phyloP scores from a whole-genome alignment of 2,797 vertebrate genomes.

The Scyliorhinus canicula region DNA sequence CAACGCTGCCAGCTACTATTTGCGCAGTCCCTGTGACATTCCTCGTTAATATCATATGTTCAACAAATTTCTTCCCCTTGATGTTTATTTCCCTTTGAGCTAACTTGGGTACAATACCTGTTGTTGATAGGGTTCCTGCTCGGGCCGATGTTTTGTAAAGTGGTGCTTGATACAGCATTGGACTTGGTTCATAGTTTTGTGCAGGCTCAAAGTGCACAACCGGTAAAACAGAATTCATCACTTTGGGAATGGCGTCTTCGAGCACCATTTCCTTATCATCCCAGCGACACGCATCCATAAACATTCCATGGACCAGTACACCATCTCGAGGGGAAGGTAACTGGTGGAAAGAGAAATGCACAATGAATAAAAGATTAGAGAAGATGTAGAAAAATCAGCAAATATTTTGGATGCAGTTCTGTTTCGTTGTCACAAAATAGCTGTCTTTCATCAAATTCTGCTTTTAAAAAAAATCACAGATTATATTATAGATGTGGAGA shows the following conservation, averaged over 20 bases:
- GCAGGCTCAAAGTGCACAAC: conserved; percentile 77
- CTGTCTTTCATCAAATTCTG: neutral
- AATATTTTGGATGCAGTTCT: neutral
- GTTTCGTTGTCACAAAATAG: neutral
- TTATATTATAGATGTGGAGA: neutral
- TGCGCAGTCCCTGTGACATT: neutral
- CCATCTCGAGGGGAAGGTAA: conserved; percentile 62
- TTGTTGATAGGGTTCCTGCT: conserved; percentile 69
- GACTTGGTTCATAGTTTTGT: conserved; percentile 61
- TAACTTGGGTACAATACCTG: conserved; percentile 50
- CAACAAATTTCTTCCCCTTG: neutral
- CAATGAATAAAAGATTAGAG: neutral
- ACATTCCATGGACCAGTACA: conserved; percentile 69
- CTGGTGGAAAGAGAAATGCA: conserved; percentile 47
- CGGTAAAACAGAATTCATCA: conserved; percentile 66
- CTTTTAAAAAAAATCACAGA: no score
- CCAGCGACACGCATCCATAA: conserved; percentile 71
- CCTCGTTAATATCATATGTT: neutral
- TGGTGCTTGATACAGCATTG: conserved; percentile 60
- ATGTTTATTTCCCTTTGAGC: neutral
- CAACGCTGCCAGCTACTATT: neutral
- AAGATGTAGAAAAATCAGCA: neutral
- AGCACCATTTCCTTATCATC: conserved; percentile 63
- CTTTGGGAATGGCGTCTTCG: conserved; percentile 59
- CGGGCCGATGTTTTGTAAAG: conserved; percentile 72